A percentile compares a stretch with the other conserved stretches of the same genome.
Conservation (phyloP, 2,888 invertebrate species). For the Pachliopta kotzebuea region DNA sequence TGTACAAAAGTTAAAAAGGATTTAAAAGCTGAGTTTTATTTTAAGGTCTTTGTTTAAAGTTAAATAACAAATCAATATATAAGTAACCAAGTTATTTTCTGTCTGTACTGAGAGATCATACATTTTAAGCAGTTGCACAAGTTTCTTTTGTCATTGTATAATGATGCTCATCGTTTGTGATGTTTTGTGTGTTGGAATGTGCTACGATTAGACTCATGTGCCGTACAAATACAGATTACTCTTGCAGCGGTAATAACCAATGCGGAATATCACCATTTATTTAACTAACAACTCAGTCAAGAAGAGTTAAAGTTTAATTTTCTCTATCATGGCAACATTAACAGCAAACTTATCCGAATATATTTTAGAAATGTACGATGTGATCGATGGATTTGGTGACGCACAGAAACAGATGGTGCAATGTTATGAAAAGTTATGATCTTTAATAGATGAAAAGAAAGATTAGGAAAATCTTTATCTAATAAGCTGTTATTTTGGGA, state of each 20-base stretch:
- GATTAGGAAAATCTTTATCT: conserved; percentile 21
- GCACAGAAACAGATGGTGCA: conserved; percentile 35
- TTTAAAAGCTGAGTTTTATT: too few relatives aligned
- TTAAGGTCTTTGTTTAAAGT: background rate
- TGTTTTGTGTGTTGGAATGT: conserved; percentile 73
- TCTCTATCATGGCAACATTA: conserved; percentile 27
- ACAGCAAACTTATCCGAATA: conserved; percentile 36
- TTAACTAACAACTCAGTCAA: conserved; percentile 29
- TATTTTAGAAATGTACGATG: conserved; percentile 35
- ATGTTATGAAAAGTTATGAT: conserved; percentile 41
- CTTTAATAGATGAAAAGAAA: conserved; percentile 48
- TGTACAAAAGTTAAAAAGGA: too few relatives aligned
- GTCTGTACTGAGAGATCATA: conserved; percentile 57
- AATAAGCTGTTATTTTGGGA: too few relatives aligned
- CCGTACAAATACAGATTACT: conserved; percentile 49
- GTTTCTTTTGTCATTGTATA: conserved; percentile 78
- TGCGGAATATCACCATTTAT: conserved; percentile 28
- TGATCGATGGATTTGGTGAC: conserved; percentile 53
- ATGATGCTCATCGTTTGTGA: conserved; percentile 67
- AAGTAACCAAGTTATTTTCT: conserved; percentile 37
- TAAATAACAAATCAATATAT: background rate
- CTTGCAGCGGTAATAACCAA: conserved; percentile 35
- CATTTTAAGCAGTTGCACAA: conserved; percentile 74
- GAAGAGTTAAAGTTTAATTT: conserved; percentile 34
- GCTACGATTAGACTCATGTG: conserved; percentile 59